Evolutionary conservation across 2,888 invertebrate species (phyloP).

Genomic region (Tenthredo livida): DNA sequence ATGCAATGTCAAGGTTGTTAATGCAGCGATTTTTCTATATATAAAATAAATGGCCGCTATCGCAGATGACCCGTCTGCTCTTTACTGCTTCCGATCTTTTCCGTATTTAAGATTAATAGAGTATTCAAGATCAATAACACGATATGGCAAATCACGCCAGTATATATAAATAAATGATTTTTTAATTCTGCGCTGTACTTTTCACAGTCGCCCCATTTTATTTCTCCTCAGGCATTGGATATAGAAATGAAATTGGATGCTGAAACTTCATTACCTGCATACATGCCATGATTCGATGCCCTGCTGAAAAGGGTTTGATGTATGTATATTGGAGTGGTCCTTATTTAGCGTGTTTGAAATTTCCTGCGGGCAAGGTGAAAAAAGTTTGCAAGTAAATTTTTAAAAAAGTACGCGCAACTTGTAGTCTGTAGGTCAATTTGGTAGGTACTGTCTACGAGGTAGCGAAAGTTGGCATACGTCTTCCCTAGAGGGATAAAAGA

Average conservation of each 20-base stretch:
- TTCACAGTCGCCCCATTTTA: not conserved
- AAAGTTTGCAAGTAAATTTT: too few relatives aligned
- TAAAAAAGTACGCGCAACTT: too few relatives aligned
- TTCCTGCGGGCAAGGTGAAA: too few relatives aligned
- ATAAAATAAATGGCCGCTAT: not conserved
- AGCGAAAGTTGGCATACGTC: too few relatives aligned
- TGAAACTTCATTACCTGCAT: not conserved
- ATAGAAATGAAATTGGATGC: not conserved
- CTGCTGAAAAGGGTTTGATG: not conserved
- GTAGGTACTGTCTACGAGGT: too few relatives aligned
- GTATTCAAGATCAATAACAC: not conserved
- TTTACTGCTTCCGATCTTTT: not conserved
- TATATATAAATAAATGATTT: not conserved
- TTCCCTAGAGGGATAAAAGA: too few relatives aligned
- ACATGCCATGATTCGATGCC: not conserved
- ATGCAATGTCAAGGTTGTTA: conserved; percentile 6
- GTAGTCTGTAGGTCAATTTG: too few relatives aligned
- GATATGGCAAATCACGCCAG: not conserved
- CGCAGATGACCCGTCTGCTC: conserved; percentile 22
- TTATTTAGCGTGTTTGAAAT: too few relatives aligned
- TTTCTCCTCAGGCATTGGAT: not conserved
- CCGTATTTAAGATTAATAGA: not conserved
- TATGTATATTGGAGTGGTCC: too few relatives aligned
- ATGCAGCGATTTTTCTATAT: not conserved
- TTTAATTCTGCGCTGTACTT: not conserved